A percentile compares a stretch with the other conserved stretches of the same genome.
These are phyloP conservation scores for Vanessa cardui DNA, from an alignment of 2,888 invertebrate genomes.

Conservation along the genomic window DNA sequence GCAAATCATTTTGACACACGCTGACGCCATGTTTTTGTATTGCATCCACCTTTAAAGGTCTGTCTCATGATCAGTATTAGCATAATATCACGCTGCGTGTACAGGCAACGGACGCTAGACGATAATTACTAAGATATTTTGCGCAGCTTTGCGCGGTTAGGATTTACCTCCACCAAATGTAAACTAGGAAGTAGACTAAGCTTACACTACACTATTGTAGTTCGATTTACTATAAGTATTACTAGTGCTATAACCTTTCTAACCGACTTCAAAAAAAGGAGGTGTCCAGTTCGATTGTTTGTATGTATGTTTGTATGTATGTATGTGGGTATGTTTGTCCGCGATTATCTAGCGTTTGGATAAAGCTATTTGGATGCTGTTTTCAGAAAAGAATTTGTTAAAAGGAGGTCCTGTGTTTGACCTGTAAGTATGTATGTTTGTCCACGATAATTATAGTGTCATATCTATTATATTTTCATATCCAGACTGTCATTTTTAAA, in stretches of 20 bases:
- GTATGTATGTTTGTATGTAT: no score
- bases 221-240: background rate
- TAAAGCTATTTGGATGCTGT: no score
- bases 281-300: no score
- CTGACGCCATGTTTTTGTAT: background rate
- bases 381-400: no score
- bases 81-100: slow-evolving; percentile 8
- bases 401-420: no score
- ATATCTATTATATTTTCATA: no score
- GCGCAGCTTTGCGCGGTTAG: background rate
- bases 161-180: slow-evolving; percentile 4
- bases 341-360: no score
- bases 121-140: slow-evolving; percentile 1
- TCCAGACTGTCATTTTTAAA: no score
- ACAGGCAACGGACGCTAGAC: background rate
- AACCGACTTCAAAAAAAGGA: no score
- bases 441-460: no score
- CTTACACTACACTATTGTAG: background rate
- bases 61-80: slow-evolving; percentile 1
- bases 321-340: no score
- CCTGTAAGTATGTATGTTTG: no score
- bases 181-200: slow-evolving; percentile 6
- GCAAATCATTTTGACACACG: slow-evolving; percentile 1
- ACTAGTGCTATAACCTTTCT: background rate
- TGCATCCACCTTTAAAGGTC: background rate